Conservation (phyloP, 2,797 vertebrate species). For the Ispidina lecontei region DNA sequence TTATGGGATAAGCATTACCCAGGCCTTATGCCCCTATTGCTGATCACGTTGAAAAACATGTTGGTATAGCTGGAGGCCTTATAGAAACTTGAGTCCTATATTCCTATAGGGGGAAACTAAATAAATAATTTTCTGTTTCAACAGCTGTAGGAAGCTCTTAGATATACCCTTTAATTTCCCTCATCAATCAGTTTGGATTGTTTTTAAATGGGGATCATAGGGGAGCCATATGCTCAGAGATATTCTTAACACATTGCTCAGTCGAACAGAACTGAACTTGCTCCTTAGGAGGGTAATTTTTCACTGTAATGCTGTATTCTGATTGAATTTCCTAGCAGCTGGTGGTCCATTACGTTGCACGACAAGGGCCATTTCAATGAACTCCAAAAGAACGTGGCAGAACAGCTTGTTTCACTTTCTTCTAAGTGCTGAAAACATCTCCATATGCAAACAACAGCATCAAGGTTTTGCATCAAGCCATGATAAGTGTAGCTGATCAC, state of each 20-base stretch:
- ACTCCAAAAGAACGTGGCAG: background rate
- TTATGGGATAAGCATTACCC: background rate
- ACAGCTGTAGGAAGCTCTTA: conserved; percentile 13
- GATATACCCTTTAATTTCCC: conserved; percentile 16
- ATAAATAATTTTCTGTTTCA: background rate
- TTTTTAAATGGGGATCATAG: conserved; percentile 48
- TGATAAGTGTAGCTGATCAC: background rate
- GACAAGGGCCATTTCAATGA: background rate
- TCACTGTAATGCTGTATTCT: background rate
- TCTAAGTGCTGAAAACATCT: background rate
- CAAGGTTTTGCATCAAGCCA: background rate
- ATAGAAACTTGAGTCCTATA: background rate
- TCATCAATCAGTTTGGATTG: conserved; percentile 40
- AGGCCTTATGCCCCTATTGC: background rate
- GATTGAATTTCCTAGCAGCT: conserved; percentile 30
- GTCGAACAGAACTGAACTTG: background rate
- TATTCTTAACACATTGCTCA: background rate
- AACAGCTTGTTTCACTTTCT: background rate
- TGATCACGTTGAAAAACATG: background rate
- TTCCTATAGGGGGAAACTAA: background rate
- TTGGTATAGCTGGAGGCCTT: background rate
- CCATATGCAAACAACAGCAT: background rate
- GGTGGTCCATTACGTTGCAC: background rate
- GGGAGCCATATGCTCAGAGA: conserved; percentile 50
- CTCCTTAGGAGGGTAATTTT: conserved; percentile 23